Conservation (phyloP, 2,113 vertebrate genomes). For the Porphyrio hochstetteri region DNA sequence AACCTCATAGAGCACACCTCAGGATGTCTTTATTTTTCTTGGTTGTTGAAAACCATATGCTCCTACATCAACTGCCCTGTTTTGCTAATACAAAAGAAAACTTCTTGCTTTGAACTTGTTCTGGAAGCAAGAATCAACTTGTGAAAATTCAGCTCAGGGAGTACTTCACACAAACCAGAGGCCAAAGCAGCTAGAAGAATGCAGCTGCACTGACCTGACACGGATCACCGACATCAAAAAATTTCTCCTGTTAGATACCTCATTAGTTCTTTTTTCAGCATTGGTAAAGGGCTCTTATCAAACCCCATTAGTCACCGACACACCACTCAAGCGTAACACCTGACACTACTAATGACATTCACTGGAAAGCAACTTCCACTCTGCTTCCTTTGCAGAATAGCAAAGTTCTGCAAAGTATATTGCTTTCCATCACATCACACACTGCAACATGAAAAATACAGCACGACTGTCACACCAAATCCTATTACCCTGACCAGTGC, state of each 20-base stretch:
- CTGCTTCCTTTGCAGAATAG: background rate
- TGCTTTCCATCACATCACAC: background rate
- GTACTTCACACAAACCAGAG: background rate
- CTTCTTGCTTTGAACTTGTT: constrained; percentile 41
- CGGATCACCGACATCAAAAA: background rate
- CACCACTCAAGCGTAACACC: background rate
- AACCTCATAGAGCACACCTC: background rate
- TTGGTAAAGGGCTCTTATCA: background rate
- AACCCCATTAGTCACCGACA: background rate
- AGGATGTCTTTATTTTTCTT: background rate
- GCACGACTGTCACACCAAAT: background rate
- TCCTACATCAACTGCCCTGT: background rate
- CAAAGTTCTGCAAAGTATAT: background rate
- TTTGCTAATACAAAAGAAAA: constrained; percentile 16
- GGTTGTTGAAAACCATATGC: background rate
- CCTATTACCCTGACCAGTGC: background rate
- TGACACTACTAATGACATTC: background rate
- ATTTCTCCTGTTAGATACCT: background rate
- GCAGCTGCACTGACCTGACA: background rate
- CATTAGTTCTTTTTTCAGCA: background rate
- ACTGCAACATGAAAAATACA: background rate
- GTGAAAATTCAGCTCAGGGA: constrained; percentile 12
- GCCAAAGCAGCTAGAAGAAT: background rate
- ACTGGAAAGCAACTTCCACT: background rate
- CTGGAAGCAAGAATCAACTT: constrained; percentile 47